phyloP scores from a whole-genome alignment of 2,888 invertebrate genomes.

The Zygothrica quintamaculata region DNA sequence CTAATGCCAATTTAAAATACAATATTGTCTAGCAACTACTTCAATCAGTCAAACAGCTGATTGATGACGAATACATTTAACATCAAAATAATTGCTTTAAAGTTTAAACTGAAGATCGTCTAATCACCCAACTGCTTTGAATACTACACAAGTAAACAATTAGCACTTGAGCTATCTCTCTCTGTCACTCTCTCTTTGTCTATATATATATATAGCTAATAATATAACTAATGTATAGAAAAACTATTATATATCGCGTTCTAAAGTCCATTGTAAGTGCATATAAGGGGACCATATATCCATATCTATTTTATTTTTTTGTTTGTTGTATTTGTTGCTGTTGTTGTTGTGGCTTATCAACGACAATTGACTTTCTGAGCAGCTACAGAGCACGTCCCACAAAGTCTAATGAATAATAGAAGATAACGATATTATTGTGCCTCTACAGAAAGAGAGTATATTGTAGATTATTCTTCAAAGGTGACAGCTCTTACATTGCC shows the following conservation, averaged over 20 bases:
- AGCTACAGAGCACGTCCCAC: constrained; percentile 1
- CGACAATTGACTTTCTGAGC: background rate
- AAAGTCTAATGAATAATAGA: background rate
- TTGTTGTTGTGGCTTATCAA: constrained; percentile 5
- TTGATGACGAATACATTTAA: constrained; percentile 16
- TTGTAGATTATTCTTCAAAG: too few species aligned
- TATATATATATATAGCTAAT: too few species aligned
- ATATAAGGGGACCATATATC: background rate
- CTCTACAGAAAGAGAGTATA: background rate
- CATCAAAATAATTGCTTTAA: constrained; percentile 9
- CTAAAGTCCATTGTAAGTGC: background rate
- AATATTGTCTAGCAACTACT: constrained; percentile 38
- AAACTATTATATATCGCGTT: too few species aligned
- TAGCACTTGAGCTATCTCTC: constrained; percentile 2
- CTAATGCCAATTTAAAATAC: constrained; percentile 20
- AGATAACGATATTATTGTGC: background rate
- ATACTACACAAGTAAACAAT: constrained; percentile 1
- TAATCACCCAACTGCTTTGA: background rate
- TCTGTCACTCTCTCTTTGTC: background rate
- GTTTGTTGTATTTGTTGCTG: constrained; percentile 1
- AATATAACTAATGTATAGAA: too few species aligned
- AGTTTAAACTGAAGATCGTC: background rate
- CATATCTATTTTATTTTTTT: background rate
- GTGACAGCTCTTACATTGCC: too few species aligned
- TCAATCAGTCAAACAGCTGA: constrained; percentile 14